Evolutionary conservation across 2,888 invertebrate genomes (phyloP).

Genomic region (Ornithoptera priamus): DNA sequence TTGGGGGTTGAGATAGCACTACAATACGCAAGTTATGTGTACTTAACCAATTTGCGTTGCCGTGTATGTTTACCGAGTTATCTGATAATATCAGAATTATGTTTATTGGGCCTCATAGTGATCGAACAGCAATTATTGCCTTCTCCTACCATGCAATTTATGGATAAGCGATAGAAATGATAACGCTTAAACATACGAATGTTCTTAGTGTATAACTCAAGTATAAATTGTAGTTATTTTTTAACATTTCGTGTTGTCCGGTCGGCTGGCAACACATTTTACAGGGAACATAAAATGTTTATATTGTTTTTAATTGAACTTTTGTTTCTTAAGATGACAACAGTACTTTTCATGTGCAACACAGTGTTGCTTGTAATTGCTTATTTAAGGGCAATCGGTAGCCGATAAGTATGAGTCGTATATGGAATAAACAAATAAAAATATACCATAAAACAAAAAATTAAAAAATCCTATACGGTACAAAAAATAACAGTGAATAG

Average conservation of each 20-base stretch:
- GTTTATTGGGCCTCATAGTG: conserved; percentile 31
- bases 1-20: conserved; percentile 2
- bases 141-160: conserved; percentile 27
- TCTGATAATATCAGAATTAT: conserved; percentile 31
- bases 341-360: no score
- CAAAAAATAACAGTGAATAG: no score
- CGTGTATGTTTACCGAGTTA: conserved; percentile 30
- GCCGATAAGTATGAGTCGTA: no score
- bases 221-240: conserved; percentile 5
- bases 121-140: conserved; percentile 29
- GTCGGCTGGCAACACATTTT: no score
- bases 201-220: not conserved
- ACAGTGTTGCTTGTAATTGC: no score
- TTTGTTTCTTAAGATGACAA: no score
- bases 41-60: conserved; percentile 30
- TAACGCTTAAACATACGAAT: conserved; percentile 7
- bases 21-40: conserved; percentile 27
- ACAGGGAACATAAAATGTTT: no score
- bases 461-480: no score
- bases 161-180: conserved; percentile 21
- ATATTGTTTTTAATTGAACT: no score
- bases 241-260: not conserved
- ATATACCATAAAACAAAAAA: no score
- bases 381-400: no score
- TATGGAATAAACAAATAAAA: no score